These are phyloP conservation scores for Volucella inflata DNA, from an alignment of 2,888 invertebrate genomes.

Conservation along the genomic window DNA sequence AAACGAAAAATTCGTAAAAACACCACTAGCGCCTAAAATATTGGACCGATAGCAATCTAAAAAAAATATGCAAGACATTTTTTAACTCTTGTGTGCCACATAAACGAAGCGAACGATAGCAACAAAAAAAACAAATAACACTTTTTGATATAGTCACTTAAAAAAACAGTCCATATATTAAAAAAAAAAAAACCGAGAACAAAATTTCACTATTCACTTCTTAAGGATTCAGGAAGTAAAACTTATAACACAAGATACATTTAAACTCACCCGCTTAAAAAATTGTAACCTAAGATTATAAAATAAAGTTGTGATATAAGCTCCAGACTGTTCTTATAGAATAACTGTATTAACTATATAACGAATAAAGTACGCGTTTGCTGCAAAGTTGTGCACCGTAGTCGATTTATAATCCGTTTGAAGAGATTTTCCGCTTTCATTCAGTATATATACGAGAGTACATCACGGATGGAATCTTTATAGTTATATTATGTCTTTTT, in stretches of 20 bases:
- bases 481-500: constrained; percentile 65
- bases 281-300: constrained; percentile 63
- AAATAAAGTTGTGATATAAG: constrained; percentile 58
- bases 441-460: constrained; percentile 80
- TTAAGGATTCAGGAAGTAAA: constrained; percentile 1
- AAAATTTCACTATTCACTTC: not conserved
- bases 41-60: no score
- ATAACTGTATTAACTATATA: constrained; percentile 24
- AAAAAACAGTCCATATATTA: not conserved
- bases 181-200: not conserved
- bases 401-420: constrained; percentile 82
- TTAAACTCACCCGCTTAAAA: constrained; percentile 70
- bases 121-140: no score
- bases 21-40: no score
- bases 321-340: constrained; percentile 65
- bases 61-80: no score
- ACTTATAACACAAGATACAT: constrained; percentile 32
- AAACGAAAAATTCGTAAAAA: no score
- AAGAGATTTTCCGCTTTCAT: constrained; percentile 80
- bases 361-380: constrained; percentile 34
- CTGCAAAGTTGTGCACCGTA: constrained; percentile 73
- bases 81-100: no score
- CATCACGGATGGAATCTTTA: constrained; percentile 72
- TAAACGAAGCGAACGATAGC: no score
- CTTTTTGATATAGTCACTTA: no score